Percentiles rank a stretch among this genome's conserved stretches.
These are phyloP conservation scores for Onychomys arenicola DNA, from an alignment of 2,797 vertebrate genomes.

Conservation along the genomic window DNA sequence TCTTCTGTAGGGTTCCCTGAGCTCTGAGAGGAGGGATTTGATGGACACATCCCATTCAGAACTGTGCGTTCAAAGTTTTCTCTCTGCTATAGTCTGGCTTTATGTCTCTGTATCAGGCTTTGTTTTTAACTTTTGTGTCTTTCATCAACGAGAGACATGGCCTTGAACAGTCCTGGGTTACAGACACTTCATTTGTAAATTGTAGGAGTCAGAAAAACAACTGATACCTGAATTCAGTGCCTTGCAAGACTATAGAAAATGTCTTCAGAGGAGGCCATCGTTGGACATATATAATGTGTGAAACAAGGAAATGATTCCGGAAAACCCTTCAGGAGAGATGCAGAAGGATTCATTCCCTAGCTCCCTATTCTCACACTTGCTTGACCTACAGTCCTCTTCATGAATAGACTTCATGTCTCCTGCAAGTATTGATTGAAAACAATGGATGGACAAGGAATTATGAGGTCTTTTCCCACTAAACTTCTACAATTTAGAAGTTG, in stretches of 20 bases:
- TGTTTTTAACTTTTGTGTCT: background rate
- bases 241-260: background rate
- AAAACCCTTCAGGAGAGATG: background rate
- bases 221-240: background rate
- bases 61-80: background rate
- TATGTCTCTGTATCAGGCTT: background rate
- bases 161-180: background rate
- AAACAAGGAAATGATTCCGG: background rate
- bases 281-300: background rate
- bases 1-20: background rate
- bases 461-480: background rate
- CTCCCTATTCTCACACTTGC: background rate
- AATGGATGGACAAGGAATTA: background rate
- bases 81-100: background rate
- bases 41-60: no score
- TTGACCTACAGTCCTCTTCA: background rate
- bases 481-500: constrained; percentile 36
- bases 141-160: background rate
- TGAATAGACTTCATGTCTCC: background rate
- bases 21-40: background rate
- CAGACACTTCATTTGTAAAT: background rate
- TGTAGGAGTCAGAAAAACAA: background rate
- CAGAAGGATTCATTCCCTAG: background rate
- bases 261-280: background rate
- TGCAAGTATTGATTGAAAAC: background rate